These are phyloP conservation scores for Melanostoma scalare DNA, from an alignment of 2,888 invertebrate species.

Conservation along the genomic window DNA sequence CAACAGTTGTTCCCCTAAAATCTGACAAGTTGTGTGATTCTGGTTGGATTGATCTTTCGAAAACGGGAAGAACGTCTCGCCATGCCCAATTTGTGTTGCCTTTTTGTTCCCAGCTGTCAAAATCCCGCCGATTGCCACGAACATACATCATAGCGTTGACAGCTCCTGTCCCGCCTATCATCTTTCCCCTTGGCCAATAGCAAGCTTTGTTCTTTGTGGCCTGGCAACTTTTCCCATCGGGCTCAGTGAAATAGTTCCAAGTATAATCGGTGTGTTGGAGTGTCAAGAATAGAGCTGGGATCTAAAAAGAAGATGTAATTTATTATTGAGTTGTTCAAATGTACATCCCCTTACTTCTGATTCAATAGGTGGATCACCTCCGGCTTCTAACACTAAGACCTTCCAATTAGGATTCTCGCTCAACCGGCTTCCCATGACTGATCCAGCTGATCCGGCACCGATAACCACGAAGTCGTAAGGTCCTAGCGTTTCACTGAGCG, in stretches of 20 bases:
- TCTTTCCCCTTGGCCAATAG: constrained; percentile 85
- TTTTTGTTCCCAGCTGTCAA: constrained; percentile 84
- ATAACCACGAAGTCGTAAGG: constrained; percentile 82
- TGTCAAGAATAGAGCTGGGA: constrained; percentile 75
- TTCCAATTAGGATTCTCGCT: constrained; percentile 82
- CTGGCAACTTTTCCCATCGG: constrained; percentile 74
- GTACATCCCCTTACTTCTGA: constrained; percentile 10
- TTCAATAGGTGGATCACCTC: constrained; percentile 82
- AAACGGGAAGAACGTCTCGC: constrained; percentile 90
- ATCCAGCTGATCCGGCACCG: constrained; percentile 83
- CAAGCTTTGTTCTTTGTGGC: constrained; percentile 79
- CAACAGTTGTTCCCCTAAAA: constrained; percentile 80
- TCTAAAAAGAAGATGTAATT: constrained; percentile 67
- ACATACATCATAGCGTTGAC: constrained; percentile 87
- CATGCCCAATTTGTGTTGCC: constrained; percentile 88
- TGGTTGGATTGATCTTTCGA: constrained; percentile 86
- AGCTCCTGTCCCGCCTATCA: constrained; percentile 86
- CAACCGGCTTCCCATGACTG: constrained; percentile 82
- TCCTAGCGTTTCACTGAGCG: constrained; percentile 78
- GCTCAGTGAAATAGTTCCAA: constrained; percentile 78
- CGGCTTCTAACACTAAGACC: constrained; percentile 83
- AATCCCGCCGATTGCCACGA: constrained; percentile 86
- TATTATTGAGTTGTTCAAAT: neutral
- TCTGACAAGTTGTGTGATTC: constrained; percentile 73
- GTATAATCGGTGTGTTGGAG: constrained; percentile 76